Conservation (phyloP, 2,888 invertebrate species). For the Xestia c-nigrum region DNA sequence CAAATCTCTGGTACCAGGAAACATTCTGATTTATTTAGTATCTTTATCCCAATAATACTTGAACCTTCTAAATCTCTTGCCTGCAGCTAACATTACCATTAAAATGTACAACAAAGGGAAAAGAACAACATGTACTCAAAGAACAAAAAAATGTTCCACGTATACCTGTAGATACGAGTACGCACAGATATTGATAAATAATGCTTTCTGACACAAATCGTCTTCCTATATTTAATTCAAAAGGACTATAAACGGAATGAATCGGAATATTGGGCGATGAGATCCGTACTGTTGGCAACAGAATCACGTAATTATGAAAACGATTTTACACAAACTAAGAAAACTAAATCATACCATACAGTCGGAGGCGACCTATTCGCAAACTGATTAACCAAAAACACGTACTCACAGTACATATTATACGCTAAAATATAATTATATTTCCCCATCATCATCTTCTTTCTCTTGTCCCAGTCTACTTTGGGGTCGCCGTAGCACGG, state of each 20-base stretch:
- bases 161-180: background rate
- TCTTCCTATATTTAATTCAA: conserved; percentile 52
- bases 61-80: background rate
- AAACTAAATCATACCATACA: too few species aligned
- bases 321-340: background rate
- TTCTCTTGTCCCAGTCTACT: too few species aligned
- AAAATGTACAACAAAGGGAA: background rate
- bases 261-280: conserved; percentile 26
- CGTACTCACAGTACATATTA: too few species aligned
- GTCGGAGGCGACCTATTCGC: too few species aligned
- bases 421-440: too few species aligned
- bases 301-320: background rate
- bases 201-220: conserved; percentile 46
- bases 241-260: conserved; percentile 7
- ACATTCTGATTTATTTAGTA: too few species aligned
- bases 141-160: conserved; percentile 28
- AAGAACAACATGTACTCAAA: background rate
- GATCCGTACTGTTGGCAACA: conserved; percentile 11
- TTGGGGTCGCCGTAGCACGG: too few species aligned
- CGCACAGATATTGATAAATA: conserved; percentile 48
- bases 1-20: too few species aligned
- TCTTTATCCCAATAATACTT: background rate
- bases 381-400: too few species aligned
- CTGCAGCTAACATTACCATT: background rate
- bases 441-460: too few species aligned